These are phyloP conservation scores for Trichomalopsis sarcophagae DNA, from an alignment of 1,140 invertebrate species.

Conservation along the genomic window DNA sequence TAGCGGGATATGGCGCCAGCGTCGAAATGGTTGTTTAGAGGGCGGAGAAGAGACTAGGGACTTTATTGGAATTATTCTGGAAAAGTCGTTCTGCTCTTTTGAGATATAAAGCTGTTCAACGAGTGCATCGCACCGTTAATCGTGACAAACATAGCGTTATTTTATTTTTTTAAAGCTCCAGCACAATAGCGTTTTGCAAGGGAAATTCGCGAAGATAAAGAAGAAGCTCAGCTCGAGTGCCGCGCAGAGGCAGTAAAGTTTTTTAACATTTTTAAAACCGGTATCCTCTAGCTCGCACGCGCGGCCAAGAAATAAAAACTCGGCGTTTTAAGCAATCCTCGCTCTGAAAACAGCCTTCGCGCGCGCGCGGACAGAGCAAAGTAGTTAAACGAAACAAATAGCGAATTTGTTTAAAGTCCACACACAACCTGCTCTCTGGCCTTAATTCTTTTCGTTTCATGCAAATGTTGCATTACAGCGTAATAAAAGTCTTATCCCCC, in stretches of 20 bases:
- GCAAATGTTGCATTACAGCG: conserved; percentile 15
- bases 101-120: too few relatives aligned
- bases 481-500: conserved; percentile 9
- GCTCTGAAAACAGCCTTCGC: background rate
- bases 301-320: background rate
- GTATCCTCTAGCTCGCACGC: background rate
- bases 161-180: background rate
- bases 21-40: background rate
- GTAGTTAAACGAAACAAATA: background rate
- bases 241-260: background rate
- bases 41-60: too few relatives aligned
- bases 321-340: background rate
- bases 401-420: background rate
- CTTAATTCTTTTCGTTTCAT: background rate
- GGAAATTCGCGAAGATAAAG: background rate
- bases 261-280: background rate
- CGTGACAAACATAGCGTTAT: background rate
- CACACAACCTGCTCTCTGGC: background rate
- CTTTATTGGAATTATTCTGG: background rate
- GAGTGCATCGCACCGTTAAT: background rate
- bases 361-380: background rate
- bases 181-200: background rate
- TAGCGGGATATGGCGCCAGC: background rate
- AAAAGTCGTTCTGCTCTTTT: background rate
- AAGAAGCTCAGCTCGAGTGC: background rate